Base-by-base conservation (phyloP, 1,140 invertebrate genomes). In the Cecropterus lyciades region DNA sequence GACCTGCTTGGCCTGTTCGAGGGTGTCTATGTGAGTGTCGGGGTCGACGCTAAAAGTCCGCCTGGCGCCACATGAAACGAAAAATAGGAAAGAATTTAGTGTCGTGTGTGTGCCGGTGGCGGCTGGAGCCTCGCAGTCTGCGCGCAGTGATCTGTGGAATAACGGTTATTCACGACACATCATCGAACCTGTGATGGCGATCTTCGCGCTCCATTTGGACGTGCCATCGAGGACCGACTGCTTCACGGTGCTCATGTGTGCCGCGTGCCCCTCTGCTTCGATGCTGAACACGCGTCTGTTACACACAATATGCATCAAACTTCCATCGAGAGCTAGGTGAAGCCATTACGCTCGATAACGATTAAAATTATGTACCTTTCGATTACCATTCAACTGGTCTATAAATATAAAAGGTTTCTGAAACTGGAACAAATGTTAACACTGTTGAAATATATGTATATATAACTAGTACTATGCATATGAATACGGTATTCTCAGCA, bases 201-300 rank as follows among this genome's bases (percentile, higher is more conserved):
- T 99, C 95, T 99, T 99, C 79, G 99, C 99, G 83, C 98, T 99
- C 99, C 99, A 99, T 94, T 99, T 99, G 88, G 98, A 99, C 57
- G 98, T 99, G 80, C 99, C 99, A 93, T 99, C 99, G 91, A 99
- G 95, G 78, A 99, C 99, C 79, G 97, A 98, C 93, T 99, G 98
- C 94, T 99, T 99, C 69, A 99, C 98, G 42, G 97, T 95, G 93
- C 97, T 98, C 97, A 99, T 98, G 93, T 99, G 98, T 81, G 97
- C 97, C 66, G 95, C 94, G 93, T 99, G 98, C 82, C 95, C 97
- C 92, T 98, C 98, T 88, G 97, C 96, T 91, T 99, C 98, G 83
- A 99, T 96, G 92, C 96, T 95, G 94, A 99, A 99, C 84, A 99
- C 98, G 86, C 95, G 95, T 96, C 98, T 98, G 95, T 93, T 77